Evolutionary conservation across 2,888 invertebrate genomes (phyloP).

Genomic region (Andrena marginata): DNA sequence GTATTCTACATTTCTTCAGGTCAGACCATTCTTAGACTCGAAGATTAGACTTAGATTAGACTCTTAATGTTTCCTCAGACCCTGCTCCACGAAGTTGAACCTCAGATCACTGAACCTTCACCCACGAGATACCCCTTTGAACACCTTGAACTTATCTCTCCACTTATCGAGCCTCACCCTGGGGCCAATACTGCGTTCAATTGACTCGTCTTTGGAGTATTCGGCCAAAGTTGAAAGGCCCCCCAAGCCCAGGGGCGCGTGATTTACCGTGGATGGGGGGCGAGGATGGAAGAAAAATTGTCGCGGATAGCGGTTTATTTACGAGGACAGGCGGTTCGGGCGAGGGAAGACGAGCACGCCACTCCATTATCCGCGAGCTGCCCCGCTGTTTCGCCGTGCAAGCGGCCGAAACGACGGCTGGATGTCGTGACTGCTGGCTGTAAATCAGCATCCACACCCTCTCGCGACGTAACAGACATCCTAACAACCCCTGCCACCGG

Average conservation of each 20-base stretch:
- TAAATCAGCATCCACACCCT: conserved; percentile 75
- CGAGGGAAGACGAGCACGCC: conserved; percentile 34
- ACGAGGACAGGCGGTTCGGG: conserved; percentile 14
- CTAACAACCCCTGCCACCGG: conserved; percentile 25
- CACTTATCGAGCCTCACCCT: too few relatives aligned
- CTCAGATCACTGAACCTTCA: too few relatives aligned
- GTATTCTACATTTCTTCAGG: too few relatives aligned
- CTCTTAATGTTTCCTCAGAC: too few relatives aligned
- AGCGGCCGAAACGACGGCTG: conserved; percentile 30
- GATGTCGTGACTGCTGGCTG: conserved; percentile 71
- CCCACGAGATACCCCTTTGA: too few relatives aligned
- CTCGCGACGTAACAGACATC: conserved; percentile 61
- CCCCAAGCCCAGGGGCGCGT: neutral
- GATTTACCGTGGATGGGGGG: conserved; percentile 35
- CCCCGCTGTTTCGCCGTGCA: conserved; percentile 11
- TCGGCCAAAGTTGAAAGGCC: neutral
- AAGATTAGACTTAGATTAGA: too few relatives aligned
- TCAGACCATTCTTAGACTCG: too few relatives aligned
- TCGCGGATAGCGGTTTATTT: conserved; percentile 55
- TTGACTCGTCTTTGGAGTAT: too few relatives aligned
- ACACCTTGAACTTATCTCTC: too few relatives aligned
- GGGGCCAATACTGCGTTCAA: too few relatives aligned
- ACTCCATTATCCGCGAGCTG: conserved; percentile 38
- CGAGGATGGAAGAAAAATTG: conserved; percentile 52
- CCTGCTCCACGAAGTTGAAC: too few relatives aligned